Base-by-base conservation (phyloP, 2,888 invertebrate genomes). In the Gnatocerus cornutus region DNA sequence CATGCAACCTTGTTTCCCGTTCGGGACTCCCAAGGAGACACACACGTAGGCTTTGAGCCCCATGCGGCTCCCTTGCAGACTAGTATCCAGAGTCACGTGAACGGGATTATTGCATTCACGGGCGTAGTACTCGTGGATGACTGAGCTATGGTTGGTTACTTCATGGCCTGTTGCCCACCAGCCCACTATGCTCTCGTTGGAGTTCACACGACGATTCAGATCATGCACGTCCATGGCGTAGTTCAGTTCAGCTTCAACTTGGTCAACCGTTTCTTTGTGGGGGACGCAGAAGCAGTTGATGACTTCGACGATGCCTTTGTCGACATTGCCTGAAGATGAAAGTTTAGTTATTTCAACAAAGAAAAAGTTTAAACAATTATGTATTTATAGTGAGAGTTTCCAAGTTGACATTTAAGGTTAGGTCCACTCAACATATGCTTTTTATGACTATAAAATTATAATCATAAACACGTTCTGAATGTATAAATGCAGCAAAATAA, bases 121-220 rank as follows among this genome's bases (percentile, higher is more conserved):
- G 8, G 97, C 91, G 85, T 98, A 98, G 86, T 98, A 98, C 84
- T 98, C 98, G 82, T 98, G 98, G 83, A 98, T 98, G 62, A 98
- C 94, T 0, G 97, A 95, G 61, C 98, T 98, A 86, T 98, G 98
- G 82, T 96, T 97, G 0, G 98, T 97, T 43, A 99, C 97, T 85
- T 99, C 98, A 77, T 95, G 93, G 59, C 98, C 98, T 0, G 99
- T 99, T 0, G 98, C 98, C 94, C 94, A 99, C 99, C 99, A 99
- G 16, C 99, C 99, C 62, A 99, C 97, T 80, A 99, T 97, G 76
- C 90, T 92, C 86, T 99, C 99, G 68, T 91, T 92, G 0, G 96
- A 90, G 82, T 98, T 98, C 0, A 99, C 98, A 80, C 95, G 91
- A 74, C 93, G 91, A 85, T 98, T 97, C 61, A 98, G 88, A 78